Base-by-base conservation (phyloP, 1,140 invertebrate species). In the Camponotus vicinus region DNA sequence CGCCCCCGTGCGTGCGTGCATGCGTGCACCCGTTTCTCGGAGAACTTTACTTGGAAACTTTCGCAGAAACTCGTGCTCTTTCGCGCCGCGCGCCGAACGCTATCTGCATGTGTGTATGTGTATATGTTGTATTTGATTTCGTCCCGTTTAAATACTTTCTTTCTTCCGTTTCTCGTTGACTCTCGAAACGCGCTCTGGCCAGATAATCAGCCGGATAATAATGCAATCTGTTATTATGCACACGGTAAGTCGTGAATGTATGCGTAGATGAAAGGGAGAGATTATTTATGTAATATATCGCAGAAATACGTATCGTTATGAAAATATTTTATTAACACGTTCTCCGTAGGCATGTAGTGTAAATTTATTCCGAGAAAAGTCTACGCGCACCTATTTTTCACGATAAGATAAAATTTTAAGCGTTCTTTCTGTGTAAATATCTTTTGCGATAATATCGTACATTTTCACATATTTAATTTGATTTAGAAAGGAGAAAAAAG, bases 131-230 rank as follows among this genome's bases (percentile, higher is more conserved):
- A 52, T 42, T 52, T 52, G 49, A 3, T 52, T 52, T 6, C 49
- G 77, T 78, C 32, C 32, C 55, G 40, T 83, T 75, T 57, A 49
- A 34, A 2, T 40, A 75, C 55, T 18, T 61, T 32, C 34, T 32
- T 37, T 21, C 15, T 27, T n/a, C 34, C 67, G 37, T 61, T 18
- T 42, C 40, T 49, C n/a, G 32, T 32, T 5, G n/a, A 52, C 40
- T 61, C 34, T 70, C 49, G 15, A 37, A 45, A 59, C 18, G 79
- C 67, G 40, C 67, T 18, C 15, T 55, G 18, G 21, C 3, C 67
- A 34, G 79, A 82, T 45, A 79, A 79, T 73, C 79, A 27, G 21
- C 79, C 55, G 79, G 69, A 75, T 61, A 75, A 64, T 15, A 83
- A 52, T 45, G 69, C 55, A 18, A 42, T 1, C 55, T 9, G 67